These are phyloP conservation scores for Nothoprocta perdicaria DNA, from an alignment of 2,113 vertebrate species.

Conservation along the genomic window DNA sequence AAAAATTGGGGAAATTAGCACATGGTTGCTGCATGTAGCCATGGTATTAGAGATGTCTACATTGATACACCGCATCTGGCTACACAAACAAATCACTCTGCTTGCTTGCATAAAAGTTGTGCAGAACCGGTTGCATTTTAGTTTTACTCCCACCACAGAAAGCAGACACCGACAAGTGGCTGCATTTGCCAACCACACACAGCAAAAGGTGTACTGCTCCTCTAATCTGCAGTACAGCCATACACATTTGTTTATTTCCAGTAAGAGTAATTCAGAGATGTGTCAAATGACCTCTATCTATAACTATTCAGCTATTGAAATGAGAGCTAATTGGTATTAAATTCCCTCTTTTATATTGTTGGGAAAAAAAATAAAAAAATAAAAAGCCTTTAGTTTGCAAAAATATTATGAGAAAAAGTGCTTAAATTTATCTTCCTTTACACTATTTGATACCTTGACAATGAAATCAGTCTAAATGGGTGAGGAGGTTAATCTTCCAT, in stretches of 20 bases:
- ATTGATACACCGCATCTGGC: background rate
- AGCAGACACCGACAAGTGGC: background rate
- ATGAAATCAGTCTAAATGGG: background rate
- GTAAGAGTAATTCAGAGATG: slow-evolving; percentile 15
- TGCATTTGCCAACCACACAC: background rate
- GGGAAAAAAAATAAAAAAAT: background rate
- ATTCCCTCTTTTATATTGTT: background rate
- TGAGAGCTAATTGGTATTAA: background rate
- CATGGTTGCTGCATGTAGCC: background rate
- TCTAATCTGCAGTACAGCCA: background rate
- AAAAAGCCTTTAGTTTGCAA: background rate
- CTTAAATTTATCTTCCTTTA: background rate
- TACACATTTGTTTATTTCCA: background rate
- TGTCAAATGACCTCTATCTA: background rate
- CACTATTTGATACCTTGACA: background rate
- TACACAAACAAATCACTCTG: background rate
- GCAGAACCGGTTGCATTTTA: background rate
- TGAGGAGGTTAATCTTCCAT: background rate
- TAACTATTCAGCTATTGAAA: no score
- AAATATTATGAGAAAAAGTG: background rate
- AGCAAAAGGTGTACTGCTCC: slow-evolving; percentile 1
- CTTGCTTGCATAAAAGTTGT: background rate
- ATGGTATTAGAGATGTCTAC: background rate
- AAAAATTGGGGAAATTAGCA: background rate
- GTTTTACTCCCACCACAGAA: background rate